Base-by-base conservation (phyloP, 1,140 invertebrate genomes). In the Idris sp. region DNA sequence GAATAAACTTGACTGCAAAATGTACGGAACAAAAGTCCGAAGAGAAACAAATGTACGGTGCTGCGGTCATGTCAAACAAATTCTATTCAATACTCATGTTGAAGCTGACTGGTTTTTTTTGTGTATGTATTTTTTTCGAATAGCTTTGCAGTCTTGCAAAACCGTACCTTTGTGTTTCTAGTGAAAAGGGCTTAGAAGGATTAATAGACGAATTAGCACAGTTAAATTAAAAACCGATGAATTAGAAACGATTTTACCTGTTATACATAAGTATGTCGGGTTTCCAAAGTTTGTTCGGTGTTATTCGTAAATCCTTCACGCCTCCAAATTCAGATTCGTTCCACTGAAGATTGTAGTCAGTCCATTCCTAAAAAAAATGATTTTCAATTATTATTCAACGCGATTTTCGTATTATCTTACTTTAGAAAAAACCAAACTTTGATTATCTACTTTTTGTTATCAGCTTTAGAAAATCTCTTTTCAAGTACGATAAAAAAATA, bases 181-280 rank as follows among this genome's bases (percentile, higher is more conserved):
- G 14, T 2, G 11, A 16, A 18, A 22, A 14, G 6, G 33, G n/a
- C 8, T 3, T 3, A 9, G 16, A 38, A 11, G 4, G n/a, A 26
- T 16, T 40, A 9, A 41, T 51, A 15, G 26, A 43, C 26, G 8
- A 26, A 38, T 43, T 15, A 51, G 18, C 18, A 30, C 16, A 51
- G 25, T 51, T 15, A 35, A 10, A 4, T 56, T 5, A 40, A 48
- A 54, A 15, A 11, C 43, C 35, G 22, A 10, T 38, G 0, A 31
- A 51, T n/a, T 6, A 22, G 61, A 74, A 79, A 78, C 74, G 38
- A 78, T 83, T 88, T 91, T 91, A 98, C 96, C 97, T 98, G 92
- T 99, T 99, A 88, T 98, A 99, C 93, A 99, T 97, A 74, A 99
- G 94, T 44, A 99, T 95, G 89, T 99, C 97, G 54, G 98, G 97